Percentiles rank a stretch among this genome's conserved stretches.
Conservation (phyloP, 2,888 invertebrate genomes). For the Heliconius aoede region DNA sequence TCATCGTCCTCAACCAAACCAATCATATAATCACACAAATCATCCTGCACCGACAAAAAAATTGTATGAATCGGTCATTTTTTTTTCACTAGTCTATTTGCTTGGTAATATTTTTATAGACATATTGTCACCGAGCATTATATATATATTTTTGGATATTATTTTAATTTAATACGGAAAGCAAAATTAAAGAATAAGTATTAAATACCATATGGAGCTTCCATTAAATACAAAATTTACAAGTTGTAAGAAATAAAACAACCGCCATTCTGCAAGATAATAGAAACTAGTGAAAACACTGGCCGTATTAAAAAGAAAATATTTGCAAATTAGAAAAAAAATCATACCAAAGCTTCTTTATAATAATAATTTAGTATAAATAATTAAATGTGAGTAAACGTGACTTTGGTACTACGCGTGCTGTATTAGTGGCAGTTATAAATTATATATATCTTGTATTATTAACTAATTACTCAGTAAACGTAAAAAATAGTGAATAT, state of each 20-base stretch:
- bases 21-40: slow-evolving; percentile 84
- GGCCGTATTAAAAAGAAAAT: slow-evolving; percentile 18
- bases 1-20: slow-evolving; percentile 84
- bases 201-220: not conserved
- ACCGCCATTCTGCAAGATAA: not conserved
- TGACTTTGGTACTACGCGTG: slow-evolving; percentile 35
- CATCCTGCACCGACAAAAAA: slow-evolving; percentile 81
- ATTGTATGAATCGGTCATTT: slow-evolving; percentile 53
- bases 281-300: slow-evolving; percentile 18
- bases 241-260: not conserved
- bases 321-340: not conserved
- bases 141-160: too few relatives aligned
- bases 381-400: slow-evolving; percentile 8
- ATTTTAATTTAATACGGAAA: too few relatives aligned
- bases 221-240: not conserved
- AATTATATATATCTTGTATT: slow-evolving; percentile 15
- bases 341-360: not conserved
- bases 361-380: not conserved
- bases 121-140: not conserved
- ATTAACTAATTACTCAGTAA: not conserved
- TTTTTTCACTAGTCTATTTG: slow-evolving; percentile 12
- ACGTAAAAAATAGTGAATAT: not conserved
- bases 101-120: not conserved
- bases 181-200: too few relatives aligned
- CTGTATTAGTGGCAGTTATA: slow-evolving; percentile 35